These are phyloP conservation scores for Calephelis nemesis DNA, from an alignment of 1,140 invertebrate species.

Conservation along the genomic window DNA sequence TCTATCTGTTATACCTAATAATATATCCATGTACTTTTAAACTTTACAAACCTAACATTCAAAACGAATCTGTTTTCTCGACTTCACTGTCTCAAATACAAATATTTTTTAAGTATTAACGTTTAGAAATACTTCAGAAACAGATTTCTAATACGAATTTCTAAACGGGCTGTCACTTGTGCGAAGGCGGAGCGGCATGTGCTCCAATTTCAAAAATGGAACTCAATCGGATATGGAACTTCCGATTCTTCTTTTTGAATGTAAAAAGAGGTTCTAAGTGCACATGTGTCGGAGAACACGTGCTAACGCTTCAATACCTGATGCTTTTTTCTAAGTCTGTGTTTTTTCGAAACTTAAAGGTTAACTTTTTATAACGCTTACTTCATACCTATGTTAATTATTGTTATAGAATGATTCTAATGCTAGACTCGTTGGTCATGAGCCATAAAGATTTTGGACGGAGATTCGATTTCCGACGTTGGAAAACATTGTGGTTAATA, in stretches of 20 bases:
- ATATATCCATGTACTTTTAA: no score
- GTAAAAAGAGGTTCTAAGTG: constrained; percentile 44
- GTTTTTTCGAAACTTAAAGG: constrained; percentile 28
- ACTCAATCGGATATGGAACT: constrained; percentile 52
- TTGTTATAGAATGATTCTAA: not conserved
- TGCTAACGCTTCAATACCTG: constrained; percentile 47
- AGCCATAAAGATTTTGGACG: no score
- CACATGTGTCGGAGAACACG: constrained; percentile 51
- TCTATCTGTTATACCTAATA: no score
- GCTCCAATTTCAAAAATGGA: constrained; percentile 44
- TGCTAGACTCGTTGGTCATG: no score
- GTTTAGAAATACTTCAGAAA: constrained; percentile 7
- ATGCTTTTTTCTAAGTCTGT: constrained; percentile 39
- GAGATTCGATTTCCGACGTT: no score
- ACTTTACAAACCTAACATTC: no score
- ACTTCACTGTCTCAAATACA: no score
- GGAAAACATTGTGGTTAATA: no score
- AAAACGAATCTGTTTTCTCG: no score
- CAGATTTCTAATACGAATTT: constrained; percentile 17
- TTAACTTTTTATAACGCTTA: constrained; percentile 14
- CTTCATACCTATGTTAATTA: not conserved
- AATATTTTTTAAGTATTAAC: no score
- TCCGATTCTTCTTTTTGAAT: constrained; percentile 55
- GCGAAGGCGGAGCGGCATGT: constrained; percentile 39
- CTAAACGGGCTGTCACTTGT: constrained; percentile 27